phyloP scores from a whole-genome alignment of 2,113 vertebrate species.

The Pterocles orientalis region DNA sequence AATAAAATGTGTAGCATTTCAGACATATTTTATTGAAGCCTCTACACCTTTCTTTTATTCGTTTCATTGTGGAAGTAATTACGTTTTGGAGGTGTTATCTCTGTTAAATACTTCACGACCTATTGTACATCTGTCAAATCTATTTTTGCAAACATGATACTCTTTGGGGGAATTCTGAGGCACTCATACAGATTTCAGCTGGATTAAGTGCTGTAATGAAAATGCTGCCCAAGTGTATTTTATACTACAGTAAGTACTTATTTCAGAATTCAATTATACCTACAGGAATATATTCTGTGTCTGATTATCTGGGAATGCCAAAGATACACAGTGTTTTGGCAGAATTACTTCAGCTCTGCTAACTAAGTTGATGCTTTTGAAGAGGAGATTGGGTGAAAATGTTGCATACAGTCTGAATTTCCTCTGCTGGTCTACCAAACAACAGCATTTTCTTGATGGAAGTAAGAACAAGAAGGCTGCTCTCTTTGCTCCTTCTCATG shows the following conservation, averaged over 20 bases:
- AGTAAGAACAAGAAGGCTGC: background rate
- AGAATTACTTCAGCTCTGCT: background rate
- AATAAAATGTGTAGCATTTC: background rate
- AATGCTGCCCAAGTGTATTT: conserved; percentile 39
- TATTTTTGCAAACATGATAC: conserved; percentile 22
- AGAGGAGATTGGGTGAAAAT: background rate
- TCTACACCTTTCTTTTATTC: background rate
- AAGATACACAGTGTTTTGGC: background rate
- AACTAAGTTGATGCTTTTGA: conserved; percentile 3
- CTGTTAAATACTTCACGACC: conserved; percentile 17
- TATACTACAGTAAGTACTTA: conserved; percentile 17
- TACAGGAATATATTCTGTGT: conserved; percentile 27
- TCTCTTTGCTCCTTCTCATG: background rate
- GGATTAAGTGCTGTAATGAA: conserved; percentile 49
- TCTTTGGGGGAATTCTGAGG: conserved; percentile 21
- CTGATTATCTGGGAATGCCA: conserved; percentile 12
- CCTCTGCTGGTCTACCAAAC: background rate
- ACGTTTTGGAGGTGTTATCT: conserved; percentile 14
- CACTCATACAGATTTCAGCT: conserved; percentile 9
- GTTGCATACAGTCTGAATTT: background rate
- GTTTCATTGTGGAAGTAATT: conserved; percentile 23
- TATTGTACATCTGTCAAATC: conserved; percentile 12
- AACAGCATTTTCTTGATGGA: background rate
- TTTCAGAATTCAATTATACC: conserved; percentile 47
- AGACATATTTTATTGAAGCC: background rate